Conservation (phyloP, 2,888 invertebrate genomes). For the Perdita meconis region DNA sequence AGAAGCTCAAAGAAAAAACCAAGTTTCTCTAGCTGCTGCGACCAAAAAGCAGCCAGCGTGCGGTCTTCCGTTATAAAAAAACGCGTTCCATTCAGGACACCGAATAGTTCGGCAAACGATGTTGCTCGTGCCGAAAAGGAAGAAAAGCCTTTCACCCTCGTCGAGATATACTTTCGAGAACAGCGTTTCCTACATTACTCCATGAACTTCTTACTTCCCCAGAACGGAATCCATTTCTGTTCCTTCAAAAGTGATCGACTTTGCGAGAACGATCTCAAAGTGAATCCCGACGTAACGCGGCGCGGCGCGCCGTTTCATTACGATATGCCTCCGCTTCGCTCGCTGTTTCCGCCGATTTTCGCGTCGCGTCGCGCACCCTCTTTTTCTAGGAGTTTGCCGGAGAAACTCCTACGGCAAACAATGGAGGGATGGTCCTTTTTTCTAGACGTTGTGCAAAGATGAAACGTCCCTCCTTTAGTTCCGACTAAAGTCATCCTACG, state of each 20-base stretch:
- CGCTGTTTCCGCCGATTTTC: constrained; percentile 23
- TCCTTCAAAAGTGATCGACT: constrained; percentile 25
- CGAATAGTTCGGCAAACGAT: not conserved
- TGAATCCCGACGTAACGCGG: constrained; percentile 22
- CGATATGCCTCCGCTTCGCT: constrained; percentile 27
- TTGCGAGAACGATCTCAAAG: constrained; percentile 21
- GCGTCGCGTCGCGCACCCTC: not conserved
- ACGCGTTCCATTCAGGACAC: no score
- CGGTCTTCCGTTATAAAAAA: no score
- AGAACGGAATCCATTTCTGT: not conserved
- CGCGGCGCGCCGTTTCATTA: constrained; percentile 28
- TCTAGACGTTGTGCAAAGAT: constrained; percentile 65
- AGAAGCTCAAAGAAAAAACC: no score
- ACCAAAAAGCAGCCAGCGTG: no score
- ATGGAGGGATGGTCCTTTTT: constrained; percentile 56
- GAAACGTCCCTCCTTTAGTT: constrained; percentile 64
- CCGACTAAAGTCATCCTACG: constrained; percentile 43
- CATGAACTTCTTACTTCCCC: not conserved
- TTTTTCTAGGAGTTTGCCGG: not conserved
- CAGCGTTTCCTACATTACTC: constrained; percentile 3
- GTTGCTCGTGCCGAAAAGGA: not conserved
- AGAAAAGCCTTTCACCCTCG: not conserved
- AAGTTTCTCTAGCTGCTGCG: no score
- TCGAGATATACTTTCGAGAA: not conserved
- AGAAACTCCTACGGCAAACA: constrained; percentile 62